A percentile compares a stretch with the other conserved stretches of the same genome.
Conservation (phyloP, 2,797 vertebrate genomes). For the Enteromius paludinosus region DNA sequence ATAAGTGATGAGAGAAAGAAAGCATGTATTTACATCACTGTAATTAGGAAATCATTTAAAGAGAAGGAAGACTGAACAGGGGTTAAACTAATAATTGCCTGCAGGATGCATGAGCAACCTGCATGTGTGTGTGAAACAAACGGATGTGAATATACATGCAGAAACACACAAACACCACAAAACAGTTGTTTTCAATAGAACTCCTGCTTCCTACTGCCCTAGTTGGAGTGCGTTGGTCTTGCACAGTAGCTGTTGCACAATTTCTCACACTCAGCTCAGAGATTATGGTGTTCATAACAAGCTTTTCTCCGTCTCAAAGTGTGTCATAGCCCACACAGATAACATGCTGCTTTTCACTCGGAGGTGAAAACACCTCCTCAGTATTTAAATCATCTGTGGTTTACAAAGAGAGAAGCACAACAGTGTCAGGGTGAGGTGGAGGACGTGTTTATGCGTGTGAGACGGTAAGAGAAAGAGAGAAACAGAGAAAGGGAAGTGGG, state of each 20-base stretch:
- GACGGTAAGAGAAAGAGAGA: constrained; percentile 18
- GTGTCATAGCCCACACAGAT: constrained; percentile 43
- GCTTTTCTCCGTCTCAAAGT: constrained; percentile 45
- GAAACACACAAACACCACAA: constrained; percentile 15
- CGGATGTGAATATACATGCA: neutral
- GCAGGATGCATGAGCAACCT: constrained; percentile 33
- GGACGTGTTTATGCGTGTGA: constrained; percentile 18
- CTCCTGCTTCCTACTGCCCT: neutral
- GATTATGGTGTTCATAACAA: constrained; percentile 39
- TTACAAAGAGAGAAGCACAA: constrained; percentile 70
- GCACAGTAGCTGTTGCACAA: constrained; percentile 1
- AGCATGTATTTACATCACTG: constrained; percentile 16
- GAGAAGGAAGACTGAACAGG: constrained; percentile 34
- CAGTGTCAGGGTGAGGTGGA: constrained; percentile 47
- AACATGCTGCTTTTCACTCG: constrained; percentile 11
- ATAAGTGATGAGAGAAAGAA: neutral
- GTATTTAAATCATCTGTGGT: constrained; percentile 64
- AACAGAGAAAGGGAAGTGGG: constrained; percentile 29
- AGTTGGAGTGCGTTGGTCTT: neutral
- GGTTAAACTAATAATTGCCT: constrained; percentile 48
- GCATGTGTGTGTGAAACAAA: constrained; percentile 1
- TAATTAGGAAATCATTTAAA: constrained; percentile 57
- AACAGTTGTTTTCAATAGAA: constrained; percentile 7
- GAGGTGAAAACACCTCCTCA: constrained; percentile 64
- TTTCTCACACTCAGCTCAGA: constrained; percentile 26